Percentiles rank a stretch among this genome's conserved stretches.
phyloP scores from a whole-genome alignment of 1,140 invertebrate genomes.

The Ostrea denselamellosa region DNA sequence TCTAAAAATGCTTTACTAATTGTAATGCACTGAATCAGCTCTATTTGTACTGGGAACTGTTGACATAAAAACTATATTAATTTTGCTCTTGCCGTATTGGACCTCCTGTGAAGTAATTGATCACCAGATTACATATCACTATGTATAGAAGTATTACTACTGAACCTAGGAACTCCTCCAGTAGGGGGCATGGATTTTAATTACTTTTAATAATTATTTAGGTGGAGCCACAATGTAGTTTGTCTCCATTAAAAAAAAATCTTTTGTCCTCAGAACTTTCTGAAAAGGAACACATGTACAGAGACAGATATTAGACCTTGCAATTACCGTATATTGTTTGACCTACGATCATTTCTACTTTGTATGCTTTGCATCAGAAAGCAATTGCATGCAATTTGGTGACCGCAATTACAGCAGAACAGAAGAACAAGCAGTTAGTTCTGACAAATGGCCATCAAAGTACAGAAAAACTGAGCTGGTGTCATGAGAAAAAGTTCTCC shows the following conservation, averaged over 20 bases:
- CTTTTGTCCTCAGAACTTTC: background rate
- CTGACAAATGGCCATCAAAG: background rate
- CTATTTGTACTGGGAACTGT: background rate
- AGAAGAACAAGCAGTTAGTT: background rate
- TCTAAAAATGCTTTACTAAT: background rate
- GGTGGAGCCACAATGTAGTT: conserved; percentile 16
- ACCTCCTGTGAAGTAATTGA: background rate
- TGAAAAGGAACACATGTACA: background rate
- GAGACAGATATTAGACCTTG: conserved; percentile 3
- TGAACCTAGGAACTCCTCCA: background rate
- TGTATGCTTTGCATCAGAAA: conserved; percentile 22
- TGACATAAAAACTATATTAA: background rate
- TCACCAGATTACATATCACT: background rate
- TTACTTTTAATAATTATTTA: conserved; percentile 20
- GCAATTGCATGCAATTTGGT: conserved; percentile 37
- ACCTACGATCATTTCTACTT: conserved; percentile 29
- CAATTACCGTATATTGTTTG: conserved; percentile 9
- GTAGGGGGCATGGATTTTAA: conserved; percentile 27
- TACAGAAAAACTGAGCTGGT: background rate
- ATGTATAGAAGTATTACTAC: background rate
- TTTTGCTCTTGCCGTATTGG: background rate
- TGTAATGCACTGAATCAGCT: background rate
- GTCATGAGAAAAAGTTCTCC: conserved; percentile 32
- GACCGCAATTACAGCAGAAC: conserved; percentile 11
- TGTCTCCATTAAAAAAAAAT: conserved; percentile 27